phyloP scores from a whole-genome alignment of 2,113 vertebrate genomes.

The Planiliza haematocheilus region DNA sequence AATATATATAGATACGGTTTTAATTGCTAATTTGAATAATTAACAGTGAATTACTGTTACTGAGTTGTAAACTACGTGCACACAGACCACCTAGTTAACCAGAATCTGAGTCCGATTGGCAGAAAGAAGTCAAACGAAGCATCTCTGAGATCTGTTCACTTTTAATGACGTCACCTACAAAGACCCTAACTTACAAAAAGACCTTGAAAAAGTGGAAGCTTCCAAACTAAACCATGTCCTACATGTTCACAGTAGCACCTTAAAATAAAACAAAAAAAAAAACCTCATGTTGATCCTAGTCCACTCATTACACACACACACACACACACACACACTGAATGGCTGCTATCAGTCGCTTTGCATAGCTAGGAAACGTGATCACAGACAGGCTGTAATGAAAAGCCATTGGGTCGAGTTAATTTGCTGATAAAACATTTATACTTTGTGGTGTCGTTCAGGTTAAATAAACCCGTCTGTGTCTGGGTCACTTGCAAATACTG shows the following conservation, averaged over 20 bases:
- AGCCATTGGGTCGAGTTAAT: too few relatives aligned
- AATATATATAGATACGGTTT: too few relatives aligned
- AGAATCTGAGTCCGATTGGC: too few relatives aligned
- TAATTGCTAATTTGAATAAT: too few relatives aligned
- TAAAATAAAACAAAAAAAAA: slow-evolving; percentile 39
- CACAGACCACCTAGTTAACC: too few relatives aligned
- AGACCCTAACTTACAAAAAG: slow-evolving; percentile 48
- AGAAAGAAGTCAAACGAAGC: slow-evolving; percentile 12
- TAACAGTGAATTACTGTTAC: too few relatives aligned
- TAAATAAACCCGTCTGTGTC: too few relatives aligned
- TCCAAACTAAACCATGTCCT: slow-evolving; percentile 37
- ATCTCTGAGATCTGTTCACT: slow-evolving; percentile 14
- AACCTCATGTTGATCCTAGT: neutral
- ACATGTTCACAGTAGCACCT: slow-evolving; percentile 55
- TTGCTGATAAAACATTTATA: too few relatives aligned
- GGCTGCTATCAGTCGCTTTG: slow-evolving; percentile 38
- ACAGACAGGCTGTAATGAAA: too few relatives aligned
- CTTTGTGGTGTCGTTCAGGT: too few relatives aligned
- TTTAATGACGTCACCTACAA: slow-evolving; percentile 58
- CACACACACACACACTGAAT: slow-evolving; percentile 13
- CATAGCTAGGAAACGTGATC: slow-evolving; percentile 44
- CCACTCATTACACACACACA: slow-evolving; percentile 30
- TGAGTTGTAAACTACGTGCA: too few relatives aligned
- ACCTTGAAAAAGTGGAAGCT: slow-evolving; percentile 42
- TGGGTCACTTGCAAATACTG: too few relatives aligned